These are phyloP conservation scores for Stomatorhinus ivindoensis DNA, from an alignment of 2,113 vertebrate species.

Conservation along the genomic window DNA sequence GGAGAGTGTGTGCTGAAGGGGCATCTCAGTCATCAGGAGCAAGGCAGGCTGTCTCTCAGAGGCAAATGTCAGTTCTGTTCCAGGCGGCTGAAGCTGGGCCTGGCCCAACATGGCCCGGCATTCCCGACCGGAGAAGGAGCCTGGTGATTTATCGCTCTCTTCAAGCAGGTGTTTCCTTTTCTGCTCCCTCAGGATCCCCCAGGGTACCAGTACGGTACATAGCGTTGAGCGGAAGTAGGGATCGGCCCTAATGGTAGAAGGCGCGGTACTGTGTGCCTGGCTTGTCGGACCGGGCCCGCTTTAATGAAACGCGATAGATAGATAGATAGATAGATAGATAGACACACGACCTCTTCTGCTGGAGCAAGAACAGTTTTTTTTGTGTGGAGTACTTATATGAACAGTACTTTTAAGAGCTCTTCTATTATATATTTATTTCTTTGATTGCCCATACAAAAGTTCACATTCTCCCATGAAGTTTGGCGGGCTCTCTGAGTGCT, in stretches of 20 bases:
- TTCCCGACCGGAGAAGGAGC: background rate
- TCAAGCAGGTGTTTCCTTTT: background rate
- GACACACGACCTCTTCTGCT: background rate
- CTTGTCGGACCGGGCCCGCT: background rate
- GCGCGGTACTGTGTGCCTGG: background rate
- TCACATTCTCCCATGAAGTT: conserved; percentile 34
- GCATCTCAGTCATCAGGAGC: background rate
- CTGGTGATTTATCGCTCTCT: background rate
- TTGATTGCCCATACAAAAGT: conserved; percentile 26
- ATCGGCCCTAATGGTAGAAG: background rate
- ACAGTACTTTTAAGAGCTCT: background rate
- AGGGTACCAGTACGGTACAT: background rate
- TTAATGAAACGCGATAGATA: background rate
- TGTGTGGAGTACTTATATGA: background rate
- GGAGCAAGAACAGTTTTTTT: background rate
- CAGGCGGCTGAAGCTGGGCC: background rate
- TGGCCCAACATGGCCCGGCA: background rate
- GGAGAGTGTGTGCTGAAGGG: background rate
- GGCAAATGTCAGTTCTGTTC: background rate
- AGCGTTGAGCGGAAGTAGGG: background rate
- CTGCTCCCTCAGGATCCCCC: background rate
- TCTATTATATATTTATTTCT: background rate
- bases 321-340: too few relatives aligned
- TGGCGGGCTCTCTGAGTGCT: conserved; percentile 8
- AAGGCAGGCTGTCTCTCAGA: background rate